A percentile compares a stretch with the other conserved stretches of the same genome.
Conservation (phyloP, 2,797 vertebrate genomes). For the Podarcis lilfordi region DNA sequence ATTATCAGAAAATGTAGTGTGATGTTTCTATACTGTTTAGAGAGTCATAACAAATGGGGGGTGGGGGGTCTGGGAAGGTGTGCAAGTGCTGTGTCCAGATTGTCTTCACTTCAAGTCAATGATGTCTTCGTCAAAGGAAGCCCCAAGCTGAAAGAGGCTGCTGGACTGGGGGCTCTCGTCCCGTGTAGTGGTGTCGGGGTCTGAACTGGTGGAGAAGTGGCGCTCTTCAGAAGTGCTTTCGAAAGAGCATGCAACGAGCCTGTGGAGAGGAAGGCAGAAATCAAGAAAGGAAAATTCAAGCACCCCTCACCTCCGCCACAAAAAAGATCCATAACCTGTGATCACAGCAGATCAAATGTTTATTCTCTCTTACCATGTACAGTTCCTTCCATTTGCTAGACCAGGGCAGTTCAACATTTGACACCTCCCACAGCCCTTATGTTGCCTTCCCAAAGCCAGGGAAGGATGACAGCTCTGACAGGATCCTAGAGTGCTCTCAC, state of each 20-base stretch:
- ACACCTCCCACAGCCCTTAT: too few species aligned
- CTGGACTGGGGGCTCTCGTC: constrained; percentile 82
- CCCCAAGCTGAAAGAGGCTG: constrained; percentile 80
- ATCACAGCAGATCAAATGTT: not conserved
- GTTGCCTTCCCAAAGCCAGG: too few species aligned
- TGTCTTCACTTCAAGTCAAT: constrained; percentile 95
- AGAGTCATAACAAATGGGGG: constrained; percentile 62
- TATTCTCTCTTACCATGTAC: not conserved
- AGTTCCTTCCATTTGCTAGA: not conserved
- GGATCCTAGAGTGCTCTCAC: too few species aligned
- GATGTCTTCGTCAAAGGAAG: constrained; percentile 90
- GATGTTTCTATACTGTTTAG: constrained; percentile 65
- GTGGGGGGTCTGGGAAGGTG: not conserved
- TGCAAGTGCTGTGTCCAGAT: constrained; percentile 63
- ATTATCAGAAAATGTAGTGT: constrained; percentile 61
- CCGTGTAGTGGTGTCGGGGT: constrained; percentile 80
- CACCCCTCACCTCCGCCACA: too few species aligned
- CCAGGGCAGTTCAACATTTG: too few species aligned
- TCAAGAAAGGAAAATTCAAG: too few species aligned
- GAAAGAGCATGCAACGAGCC: constrained; percentile 83
- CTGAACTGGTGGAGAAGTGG: constrained; percentile 81
- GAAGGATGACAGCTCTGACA: too few species aligned
- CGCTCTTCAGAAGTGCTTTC: constrained; percentile 82
- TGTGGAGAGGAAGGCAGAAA: constrained; percentile 68
- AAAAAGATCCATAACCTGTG: too few species aligned